A percentile compares a stretch with the other conserved stretches of the same genome.
phyloP scores from a whole-genome alignment of 1,140 invertebrate genomes.

The Drosophila murphyi region DNA sequence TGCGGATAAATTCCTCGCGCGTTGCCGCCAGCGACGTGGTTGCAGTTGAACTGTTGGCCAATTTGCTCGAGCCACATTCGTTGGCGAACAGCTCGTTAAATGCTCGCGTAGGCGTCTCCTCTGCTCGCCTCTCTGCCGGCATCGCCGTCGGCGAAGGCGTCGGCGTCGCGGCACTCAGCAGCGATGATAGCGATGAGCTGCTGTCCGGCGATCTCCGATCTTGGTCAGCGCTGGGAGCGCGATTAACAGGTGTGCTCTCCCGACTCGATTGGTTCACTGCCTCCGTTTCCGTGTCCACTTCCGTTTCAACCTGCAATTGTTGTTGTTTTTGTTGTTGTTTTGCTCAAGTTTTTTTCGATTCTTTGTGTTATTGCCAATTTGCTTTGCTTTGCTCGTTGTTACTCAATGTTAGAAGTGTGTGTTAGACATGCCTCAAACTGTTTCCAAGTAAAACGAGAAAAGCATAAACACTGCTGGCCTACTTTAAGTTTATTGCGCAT shows the following conservation, averaged over 20 bases:
- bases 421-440: not conserved
- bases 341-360: not conserved
- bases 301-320: slow-evolving; percentile 59
- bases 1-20: slow-evolving; percentile 73
- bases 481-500: slow-evolving; percentile 7
- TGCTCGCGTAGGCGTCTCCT: slow-evolving; percentile 30
- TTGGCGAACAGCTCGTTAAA: slow-evolving; percentile 27
- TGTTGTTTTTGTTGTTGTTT: slow-evolving; percentile 7
- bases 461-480: slow-evolving; percentile 6
- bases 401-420: not conserved
- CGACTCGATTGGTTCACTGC: slow-evolving; percentile 54
- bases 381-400: slow-evolving; percentile 3
- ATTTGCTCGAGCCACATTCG: slow-evolving; percentile 29
- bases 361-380: too few species aligned
- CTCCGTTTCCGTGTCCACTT: slow-evolving; percentile 62
- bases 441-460: not conserved
- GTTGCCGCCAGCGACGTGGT: slow-evolving; percentile 69
- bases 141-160: slow-evolving; percentile 3
- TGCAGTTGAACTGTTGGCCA: slow-evolving; percentile 65
- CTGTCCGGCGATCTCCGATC: slow-evolving; percentile 23
- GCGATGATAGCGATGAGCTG: slow-evolving; percentile 41
- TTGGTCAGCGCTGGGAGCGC: slow-evolving; percentile 16
- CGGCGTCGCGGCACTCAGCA: slow-evolving; percentile 48
- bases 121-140: not conserved
- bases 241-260: slow-evolving; percentile 83